Percentiles rank a stretch among this genome's conserved stretches.
Evolutionary conservation across 2,797 vertebrate genomes (phyloP).

Genomic region (Sebastes nivosus): DNA sequence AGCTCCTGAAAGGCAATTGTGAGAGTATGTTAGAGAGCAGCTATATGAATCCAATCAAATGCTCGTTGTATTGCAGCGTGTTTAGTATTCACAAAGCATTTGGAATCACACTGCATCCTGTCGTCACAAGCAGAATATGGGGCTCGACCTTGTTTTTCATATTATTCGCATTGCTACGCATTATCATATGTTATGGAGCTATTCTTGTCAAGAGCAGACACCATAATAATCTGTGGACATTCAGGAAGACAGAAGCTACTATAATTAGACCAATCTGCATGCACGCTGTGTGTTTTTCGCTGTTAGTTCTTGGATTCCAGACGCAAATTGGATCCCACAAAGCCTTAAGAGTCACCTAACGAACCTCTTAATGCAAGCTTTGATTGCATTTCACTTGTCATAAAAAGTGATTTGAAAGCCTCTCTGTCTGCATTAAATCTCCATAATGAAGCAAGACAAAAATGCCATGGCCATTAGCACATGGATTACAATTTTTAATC

Average conservation of each 20-base stretch:
- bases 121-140: slow-evolving; percentile 38
- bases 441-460: slow-evolving; percentile 79
- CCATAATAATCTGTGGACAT: slow-evolving; percentile 41
- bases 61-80: slow-evolving; percentile 6
- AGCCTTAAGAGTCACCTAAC: slow-evolving; percentile 63
- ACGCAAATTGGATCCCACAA: slow-evolving; percentile 67
- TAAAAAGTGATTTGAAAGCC: slow-evolving; percentile 70
- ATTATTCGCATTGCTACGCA: slow-evolving; percentile 33
- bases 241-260: slow-evolving; percentile 42
- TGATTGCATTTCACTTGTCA: slow-evolving; percentile 72
- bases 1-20: neutral
- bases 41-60: slow-evolving; percentile 21
- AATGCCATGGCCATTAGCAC: slow-evolving; percentile 71
- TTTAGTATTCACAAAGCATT: slow-evolving; percentile 64
- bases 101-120: slow-evolving; percentile 43
- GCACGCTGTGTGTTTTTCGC: slow-evolving; percentile 59
- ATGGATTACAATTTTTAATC: slow-evolving; percentile 76
- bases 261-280: slow-evolving; percentile 64
- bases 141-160: slow-evolving; percentile 64
- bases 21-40: slow-evolving; percentile 8
- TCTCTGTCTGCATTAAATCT: slow-evolving; percentile 70
- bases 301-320: slow-evolving; percentile 57
- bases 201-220: slow-evolving; percentile 52
- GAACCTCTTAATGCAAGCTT: slow-evolving; percentile 68
- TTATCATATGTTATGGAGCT: slow-evolving; percentile 59